phyloP scores from a whole-genome alignment of 2,888 invertebrate species.

The Resseliella maxima region DNA sequence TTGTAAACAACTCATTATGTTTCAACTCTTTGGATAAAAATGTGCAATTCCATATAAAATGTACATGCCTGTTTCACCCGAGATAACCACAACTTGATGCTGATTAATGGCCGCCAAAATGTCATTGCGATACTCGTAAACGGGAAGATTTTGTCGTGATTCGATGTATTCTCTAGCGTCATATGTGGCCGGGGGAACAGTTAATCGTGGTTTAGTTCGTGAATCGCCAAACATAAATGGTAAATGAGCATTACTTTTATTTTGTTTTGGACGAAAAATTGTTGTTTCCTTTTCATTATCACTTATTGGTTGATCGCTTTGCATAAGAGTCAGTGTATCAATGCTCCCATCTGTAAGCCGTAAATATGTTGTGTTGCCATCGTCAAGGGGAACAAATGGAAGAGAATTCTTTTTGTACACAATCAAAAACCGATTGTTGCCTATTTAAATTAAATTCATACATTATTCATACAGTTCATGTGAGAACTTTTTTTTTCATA shows the following conservation, averaged over 20 bases:
- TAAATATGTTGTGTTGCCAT: neutral
- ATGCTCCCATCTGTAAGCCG: neutral
- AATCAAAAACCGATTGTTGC: constrained; percentile 75
- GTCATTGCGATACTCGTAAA: constrained; percentile 74
- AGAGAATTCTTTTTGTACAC: constrained; percentile 71
- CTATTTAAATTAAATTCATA: constrained; percentile 68
- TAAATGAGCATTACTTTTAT: neutral
- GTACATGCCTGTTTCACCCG: constrained; percentile 78
- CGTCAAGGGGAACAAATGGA: neutral
- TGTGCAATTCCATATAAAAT: neutral
- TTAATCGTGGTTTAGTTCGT: neutral
- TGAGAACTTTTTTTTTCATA: neutral
- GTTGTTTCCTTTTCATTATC: constrained; percentile 11
- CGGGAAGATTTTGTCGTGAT: constrained; percentile 77
- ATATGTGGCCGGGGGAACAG: constrained; percentile 64
- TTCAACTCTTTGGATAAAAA: neutral
- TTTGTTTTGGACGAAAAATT: neutral
- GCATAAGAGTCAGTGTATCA: neutral
- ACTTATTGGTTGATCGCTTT: no score
- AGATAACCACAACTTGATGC: constrained; percentile 79
- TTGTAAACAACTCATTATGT: neutral
- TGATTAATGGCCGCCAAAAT: constrained; percentile 75
- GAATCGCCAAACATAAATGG: constrained; percentile 56
- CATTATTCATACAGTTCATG: no score
- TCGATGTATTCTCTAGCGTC: constrained; percentile 67